These are phyloP conservation scores for Drosophila pandora DNA, from an alignment of 1,140 invertebrate species.

Conservation along the genomic window DNA sequence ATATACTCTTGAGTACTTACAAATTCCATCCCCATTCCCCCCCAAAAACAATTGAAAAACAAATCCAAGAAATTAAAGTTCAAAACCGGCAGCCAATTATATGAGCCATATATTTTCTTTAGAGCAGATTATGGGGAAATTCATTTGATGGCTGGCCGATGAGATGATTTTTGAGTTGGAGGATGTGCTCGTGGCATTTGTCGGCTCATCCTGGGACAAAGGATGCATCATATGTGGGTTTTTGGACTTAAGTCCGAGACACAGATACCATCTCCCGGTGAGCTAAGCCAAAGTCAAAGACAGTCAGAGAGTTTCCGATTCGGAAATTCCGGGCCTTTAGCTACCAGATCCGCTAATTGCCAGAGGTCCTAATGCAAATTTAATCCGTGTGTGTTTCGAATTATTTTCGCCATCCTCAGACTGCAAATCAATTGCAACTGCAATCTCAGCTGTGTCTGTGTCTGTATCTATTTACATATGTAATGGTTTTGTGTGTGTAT, in stretches of 20 bases:
- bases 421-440: conserved; percentile 72
- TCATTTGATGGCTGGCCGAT: conserved; percentile 31
- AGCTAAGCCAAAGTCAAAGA: conserved; percentile 37
- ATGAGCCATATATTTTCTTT: conserved; percentile 50
- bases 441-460: conserved; percentile 28
- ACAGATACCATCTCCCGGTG: background rate
- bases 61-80: conserved; percentile 56
- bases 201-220: conserved; percentile 20
- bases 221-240: conserved; percentile 12
- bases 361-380: conserved; percentile 77
- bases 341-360: conserved; percentile 62
- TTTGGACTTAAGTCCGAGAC: conserved; percentile 19
- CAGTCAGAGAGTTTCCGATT: background rate
- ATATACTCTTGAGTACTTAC: background rate
- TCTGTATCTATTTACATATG: conserved; percentile 50
- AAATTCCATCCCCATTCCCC: background rate
- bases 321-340: conserved; percentile 12
- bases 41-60: conserved; percentile 30
- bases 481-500: conserved; percentile 40
- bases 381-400: conserved; percentile 78
- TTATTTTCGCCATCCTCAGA: conserved; percentile 75
- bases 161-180: background rate
- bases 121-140: conserved; percentile 24
- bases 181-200: conserved; percentile 13
- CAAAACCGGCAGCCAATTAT: conserved; percentile 49